Percentiles rank a stretch among this genome's conserved stretches.
Evolutionary conservation across 2,113 vertebrate species (phyloP).

Genomic region (Carettochelys insculpta): DNA sequence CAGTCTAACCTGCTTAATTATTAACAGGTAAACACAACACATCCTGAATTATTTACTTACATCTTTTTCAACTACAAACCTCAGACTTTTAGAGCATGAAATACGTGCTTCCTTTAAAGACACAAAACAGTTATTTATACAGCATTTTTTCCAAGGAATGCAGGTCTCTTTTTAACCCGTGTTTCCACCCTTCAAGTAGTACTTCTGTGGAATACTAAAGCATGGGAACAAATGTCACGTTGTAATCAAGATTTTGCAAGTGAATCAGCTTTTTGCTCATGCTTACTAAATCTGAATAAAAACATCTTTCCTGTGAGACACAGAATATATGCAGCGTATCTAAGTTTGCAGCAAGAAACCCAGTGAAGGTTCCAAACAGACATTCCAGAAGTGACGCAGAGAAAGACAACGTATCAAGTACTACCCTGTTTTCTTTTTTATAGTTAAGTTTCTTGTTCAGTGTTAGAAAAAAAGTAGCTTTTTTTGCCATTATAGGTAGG

Average conservation of each 20-base stretch:
- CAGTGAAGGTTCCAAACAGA: not conserved
- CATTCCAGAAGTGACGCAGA: not conserved
- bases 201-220: constrained; percentile 30
- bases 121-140: constrained; percentile 63
- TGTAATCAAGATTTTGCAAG: not conserved
- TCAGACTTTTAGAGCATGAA: constrained; percentile 75
- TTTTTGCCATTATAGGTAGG: not conserved
- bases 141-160: constrained; percentile 23
- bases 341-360: not conserved
- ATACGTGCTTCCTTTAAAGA: constrained; percentile 67
- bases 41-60: constrained; percentile 82
- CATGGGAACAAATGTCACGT: constrained; percentile 8
- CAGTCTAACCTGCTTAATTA: constrained; percentile 79
- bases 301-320: not conserved
- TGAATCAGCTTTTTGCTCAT: constrained; percentile 27
- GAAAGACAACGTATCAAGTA: not conserved
- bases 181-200: constrained; percentile 32
- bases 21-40: constrained; percentile 82
- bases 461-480: not conserved
- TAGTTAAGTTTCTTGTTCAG: not conserved
- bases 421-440: not conserved
- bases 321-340: not conserved
- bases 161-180: constrained; percentile 49
- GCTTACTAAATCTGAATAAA: not conserved
- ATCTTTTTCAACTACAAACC: constrained; percentile 76